phyloP scores from a whole-genome alignment of 2,888 invertebrate genomes.

The Aphodius sticticus region DNA sequence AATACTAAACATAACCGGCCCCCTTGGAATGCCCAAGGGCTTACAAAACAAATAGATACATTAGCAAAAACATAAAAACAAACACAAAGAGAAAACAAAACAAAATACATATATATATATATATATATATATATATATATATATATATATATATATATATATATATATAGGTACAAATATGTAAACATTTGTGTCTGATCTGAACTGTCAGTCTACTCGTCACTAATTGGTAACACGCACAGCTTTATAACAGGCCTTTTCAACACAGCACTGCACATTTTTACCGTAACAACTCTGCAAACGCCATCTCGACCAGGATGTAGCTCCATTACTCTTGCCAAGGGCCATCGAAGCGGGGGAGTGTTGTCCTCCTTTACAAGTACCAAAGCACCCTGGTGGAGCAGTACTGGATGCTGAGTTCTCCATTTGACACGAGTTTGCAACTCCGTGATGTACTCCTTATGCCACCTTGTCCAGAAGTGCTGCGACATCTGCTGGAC shows the following conservation, averaged over 20 bases:
- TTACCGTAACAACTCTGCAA: not conserved
- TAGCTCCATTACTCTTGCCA: constrained; percentile 4
- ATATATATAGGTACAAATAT: not conserved
- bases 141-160: no score
- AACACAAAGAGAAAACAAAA: not conserved
- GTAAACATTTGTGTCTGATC: not conserved
- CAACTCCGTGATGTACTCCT: constrained; percentile 4
- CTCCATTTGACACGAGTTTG: not conserved
- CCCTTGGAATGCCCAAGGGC: not conserved
- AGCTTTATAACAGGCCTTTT: not conserved
- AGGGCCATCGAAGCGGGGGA: not conserved
- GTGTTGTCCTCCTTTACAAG: not conserved
- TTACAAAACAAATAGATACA: not conserved
- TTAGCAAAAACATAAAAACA: not conserved
- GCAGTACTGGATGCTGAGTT: not conserved
- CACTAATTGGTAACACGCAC: not conserved
- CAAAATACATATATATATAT: no score
- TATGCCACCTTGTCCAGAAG: not conserved
- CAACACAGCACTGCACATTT: not conserved
- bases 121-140: no score
- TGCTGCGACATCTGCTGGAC: not conserved
- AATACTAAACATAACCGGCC: no score
- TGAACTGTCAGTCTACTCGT: not conserved
- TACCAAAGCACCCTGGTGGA: not conserved
- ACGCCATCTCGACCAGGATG: not conserved